Base-by-base conservation (phyloP, 2,888 invertebrate genomes). In the Hirtodrosophila histrioides region DNA sequence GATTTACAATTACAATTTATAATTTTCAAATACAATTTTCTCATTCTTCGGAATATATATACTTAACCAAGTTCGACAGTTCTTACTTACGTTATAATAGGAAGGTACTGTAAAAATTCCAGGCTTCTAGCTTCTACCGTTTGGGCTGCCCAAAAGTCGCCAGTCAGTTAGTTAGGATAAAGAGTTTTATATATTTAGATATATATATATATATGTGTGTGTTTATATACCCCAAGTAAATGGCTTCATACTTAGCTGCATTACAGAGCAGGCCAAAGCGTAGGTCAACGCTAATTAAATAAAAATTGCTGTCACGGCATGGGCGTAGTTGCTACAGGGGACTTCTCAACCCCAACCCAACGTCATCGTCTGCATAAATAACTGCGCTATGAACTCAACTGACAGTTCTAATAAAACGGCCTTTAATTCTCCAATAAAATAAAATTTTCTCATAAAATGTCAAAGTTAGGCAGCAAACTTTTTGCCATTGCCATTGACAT, bases 241-340 rank as follows among this genome's bases (percentile, higher is more conserved):
- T 64, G 50, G 44, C 29, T 60, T 49, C 44, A 46, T 64, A 53
- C 53, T 64, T 60, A 35, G 51, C 56, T 35, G 29, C 29, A 45
- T 54, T 71, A 72, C 57, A 61, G 57, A 54, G 54, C 58, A 61
- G 65, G 35, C 56, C 56, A 70, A 56, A 61, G 55, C 61, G 60
- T 65, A 65, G 81, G 78, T 71, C 63, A 82, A 75, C 72, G 66
- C 60, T 81, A 86, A 86, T 82, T 84, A 84, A 82, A 84, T 81
- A 76, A 72, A 78, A 83, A 70, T 68, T 64, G 63, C 55, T 60
- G 36, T 69, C 44, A 53, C 73, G 62, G 35, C 41, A 56, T 45
- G 65, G 48, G n/a, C 44, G 62, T 67, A 44, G 56, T 43, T 50
- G 7, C 12, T 11, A 39, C 6, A 0, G 44, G 10, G 9, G 33